These are phyloP conservation scores for Corvus hawaiiensis DNA, from an alignment of 2,113 vertebrate species.

Conservation along the genomic window DNA sequence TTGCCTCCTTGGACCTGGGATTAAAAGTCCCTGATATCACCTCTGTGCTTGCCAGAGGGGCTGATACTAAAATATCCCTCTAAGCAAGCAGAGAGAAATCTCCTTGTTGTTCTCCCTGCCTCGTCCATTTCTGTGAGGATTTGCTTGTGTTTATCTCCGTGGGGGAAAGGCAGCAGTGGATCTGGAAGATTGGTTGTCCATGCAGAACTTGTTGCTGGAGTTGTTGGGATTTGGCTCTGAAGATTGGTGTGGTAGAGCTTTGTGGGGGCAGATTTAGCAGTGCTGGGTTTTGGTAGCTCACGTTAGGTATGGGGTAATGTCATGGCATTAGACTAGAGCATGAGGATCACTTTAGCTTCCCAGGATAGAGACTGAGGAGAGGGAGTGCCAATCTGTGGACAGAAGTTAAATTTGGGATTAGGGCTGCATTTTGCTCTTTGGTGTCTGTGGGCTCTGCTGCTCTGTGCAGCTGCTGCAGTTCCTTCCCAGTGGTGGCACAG, in stretches of 20 bases:
- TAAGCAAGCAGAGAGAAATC: not conserved
- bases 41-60: not conserved
- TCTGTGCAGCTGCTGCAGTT: not conserved
- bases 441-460: not conserved
- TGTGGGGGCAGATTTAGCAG: not conserved
- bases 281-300: not conserved
- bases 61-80: not conserved
- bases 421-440: not conserved
- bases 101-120: not conserved
- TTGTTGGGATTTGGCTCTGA: not conserved
- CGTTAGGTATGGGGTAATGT: not conserved
- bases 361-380: not conserved
- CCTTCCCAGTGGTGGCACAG: not conserved
- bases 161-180: not conserved
- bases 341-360: not conserved
- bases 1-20: not conserved
- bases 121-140: not conserved
- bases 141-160: not conserved
- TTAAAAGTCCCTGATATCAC: not conserved
- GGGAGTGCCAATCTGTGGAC: not conserved
- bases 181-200: not conserved
- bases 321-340: not conserved
- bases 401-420: not conserved
- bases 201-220: not conserved
- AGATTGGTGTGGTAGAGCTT: not conserved